Evolutionary conservation across 2,113 vertebrate genomes (phyloP).

Genomic region (Phoxinus phoxinus): DNA sequence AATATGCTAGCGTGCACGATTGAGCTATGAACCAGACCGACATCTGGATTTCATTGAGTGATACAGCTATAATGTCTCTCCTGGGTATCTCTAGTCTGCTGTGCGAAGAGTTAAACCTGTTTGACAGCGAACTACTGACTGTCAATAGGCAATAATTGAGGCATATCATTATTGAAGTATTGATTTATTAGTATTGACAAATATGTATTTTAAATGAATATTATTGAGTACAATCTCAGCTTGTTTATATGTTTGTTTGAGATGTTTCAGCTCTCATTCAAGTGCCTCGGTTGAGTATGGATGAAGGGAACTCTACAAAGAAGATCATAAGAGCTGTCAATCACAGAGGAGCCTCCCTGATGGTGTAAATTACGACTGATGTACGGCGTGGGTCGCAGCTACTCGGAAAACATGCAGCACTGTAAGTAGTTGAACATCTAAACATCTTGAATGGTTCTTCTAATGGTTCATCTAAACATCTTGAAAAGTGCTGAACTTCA

Average conservation of each 20-base stretch:
- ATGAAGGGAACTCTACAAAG: not conserved
- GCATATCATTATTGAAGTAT: not conserved
- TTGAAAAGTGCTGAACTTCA: not conserved
- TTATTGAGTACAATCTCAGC: not conserved
- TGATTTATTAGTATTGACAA: not conserved
- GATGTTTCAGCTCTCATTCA: not conserved
- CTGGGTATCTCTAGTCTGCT: slow-evolving; percentile 35
- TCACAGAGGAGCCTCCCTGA: not conserved
- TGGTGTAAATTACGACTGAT: not conserved
- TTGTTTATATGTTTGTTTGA: not conserved
- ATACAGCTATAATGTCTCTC: slow-evolving; percentile 46
- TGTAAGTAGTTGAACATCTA: not conserved
- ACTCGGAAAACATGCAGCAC: not conserved
- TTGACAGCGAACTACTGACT: not conserved
- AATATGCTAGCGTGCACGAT: not conserved
- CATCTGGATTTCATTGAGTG: slow-evolving; percentile 51
- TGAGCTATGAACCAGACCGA: slow-evolving; percentile 31
- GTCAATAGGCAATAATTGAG: not conserved
- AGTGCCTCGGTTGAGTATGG: not conserved
- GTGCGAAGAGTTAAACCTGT: slow-evolving; percentile 22
- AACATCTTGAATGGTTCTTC: slow-evolving; percentile 27
- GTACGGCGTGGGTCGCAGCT: not conserved
- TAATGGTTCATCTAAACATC: slow-evolving; percentile 31
- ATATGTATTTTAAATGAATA: not conserved
- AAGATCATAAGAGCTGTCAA: not conserved